phyloP scores from a whole-genome alignment of 2,797 vertebrate genomes.

The Chloroceryle inda region DNA sequence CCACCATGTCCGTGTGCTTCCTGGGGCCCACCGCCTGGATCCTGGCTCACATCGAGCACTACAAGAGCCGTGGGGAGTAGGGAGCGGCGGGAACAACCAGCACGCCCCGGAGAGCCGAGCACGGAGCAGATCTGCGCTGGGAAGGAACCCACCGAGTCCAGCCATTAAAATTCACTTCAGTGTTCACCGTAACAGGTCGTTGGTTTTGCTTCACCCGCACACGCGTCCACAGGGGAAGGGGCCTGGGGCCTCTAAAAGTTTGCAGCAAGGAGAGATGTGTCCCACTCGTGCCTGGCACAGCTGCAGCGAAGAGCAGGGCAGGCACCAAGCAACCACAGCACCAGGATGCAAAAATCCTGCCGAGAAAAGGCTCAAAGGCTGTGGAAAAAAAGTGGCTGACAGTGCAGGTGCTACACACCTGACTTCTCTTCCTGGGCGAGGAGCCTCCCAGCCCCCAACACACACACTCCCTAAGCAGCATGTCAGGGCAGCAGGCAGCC shows the following conservation, averaged over 20 bases:
- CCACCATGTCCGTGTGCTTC: fast-evolving
- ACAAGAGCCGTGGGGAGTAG: neutral
- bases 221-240: fast-evolving
- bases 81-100: fast-evolving
- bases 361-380: no score
- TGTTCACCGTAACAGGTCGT: fast-evolving
- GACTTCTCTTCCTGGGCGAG: neutral
- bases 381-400: fast-evolving
- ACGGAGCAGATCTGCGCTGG: fast-evolving
- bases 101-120: fast-evolving
- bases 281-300: fast-evolving
- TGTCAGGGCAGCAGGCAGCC: neutral
- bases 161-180: neutral
- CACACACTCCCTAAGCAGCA: fast-evolving
- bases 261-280: neutral
- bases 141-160: fast-evolving
- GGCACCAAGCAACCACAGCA: neutral
- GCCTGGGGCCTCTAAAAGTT: fast-evolving
- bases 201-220: fast-evolving
- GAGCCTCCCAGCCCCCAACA: neutral
- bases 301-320: fast-evolving
- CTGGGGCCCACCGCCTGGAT: constrained; percentile 18
- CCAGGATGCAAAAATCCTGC: neutral
- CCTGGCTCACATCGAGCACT: neutral
- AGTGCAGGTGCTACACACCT: fast-evolving